phyloP scores from a whole-genome alignment of 2,113 vertebrate genomes.

The Erythrocercus mccallii region DNA sequence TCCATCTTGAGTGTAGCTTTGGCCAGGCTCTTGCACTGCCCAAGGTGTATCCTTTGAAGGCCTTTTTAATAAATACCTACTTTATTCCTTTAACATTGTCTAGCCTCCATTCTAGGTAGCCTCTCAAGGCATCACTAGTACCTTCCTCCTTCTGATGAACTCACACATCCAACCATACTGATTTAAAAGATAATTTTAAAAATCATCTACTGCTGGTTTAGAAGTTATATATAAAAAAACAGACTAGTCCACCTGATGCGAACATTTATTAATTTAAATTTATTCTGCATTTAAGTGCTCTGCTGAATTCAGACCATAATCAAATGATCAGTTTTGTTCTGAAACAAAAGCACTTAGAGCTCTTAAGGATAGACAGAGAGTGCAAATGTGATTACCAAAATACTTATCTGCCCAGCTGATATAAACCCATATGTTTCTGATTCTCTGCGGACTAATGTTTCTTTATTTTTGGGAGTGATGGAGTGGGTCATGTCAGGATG shows the following conservation, averaged over 20 bases:
- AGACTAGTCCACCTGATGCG: accelerated
- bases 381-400: not conserved
- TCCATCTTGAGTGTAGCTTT: not conserved
- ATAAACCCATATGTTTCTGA: not conserved
- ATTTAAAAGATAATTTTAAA: not conserved
- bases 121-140: not conserved
- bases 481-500: not conserved
- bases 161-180: not conserved
- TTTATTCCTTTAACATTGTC: not conserved
- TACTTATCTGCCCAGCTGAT: not conserved
- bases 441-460: not conserved
- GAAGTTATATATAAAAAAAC: not conserved
- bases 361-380: not conserved
- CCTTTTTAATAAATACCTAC: not conserved
- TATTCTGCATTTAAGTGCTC: not conserved
- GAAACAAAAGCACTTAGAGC: not conserved
- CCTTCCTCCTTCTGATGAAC: not conserved
- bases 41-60: not conserved
- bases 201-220: not conserved
- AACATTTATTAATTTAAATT: not conserved
- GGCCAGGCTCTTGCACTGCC: not conserved
- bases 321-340: not conserved
- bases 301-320: not conserved
- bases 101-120: not conserved
- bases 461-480: not conserved